These are phyloP conservation scores for Ochotona princeps DNA, from an alignment of 2,113 vertebrate species.

Conservation along the genomic window DNA sequence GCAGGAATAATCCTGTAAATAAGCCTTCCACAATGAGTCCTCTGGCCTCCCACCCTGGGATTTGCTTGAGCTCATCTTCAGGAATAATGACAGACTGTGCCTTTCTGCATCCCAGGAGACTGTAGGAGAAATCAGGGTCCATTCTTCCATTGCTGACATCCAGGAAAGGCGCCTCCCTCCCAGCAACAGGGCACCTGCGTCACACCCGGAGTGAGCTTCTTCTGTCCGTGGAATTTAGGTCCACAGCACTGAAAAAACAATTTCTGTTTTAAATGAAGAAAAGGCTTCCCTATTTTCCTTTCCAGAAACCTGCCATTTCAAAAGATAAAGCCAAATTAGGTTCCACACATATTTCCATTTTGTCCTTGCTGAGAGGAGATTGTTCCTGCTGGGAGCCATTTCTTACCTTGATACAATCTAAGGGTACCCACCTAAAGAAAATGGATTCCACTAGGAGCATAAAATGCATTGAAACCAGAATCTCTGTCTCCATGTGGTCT, in stretches of 20 bases:
- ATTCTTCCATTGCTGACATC: neutral
- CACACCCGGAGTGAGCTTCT: neutral
- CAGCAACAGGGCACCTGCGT: neutral
- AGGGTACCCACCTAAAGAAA: constrained; percentile 61
- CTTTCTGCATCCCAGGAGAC: neutral
- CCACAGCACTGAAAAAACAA: constrained; percentile 49
- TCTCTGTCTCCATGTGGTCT: constrained; percentile 1
- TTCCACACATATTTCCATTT: constrained; percentile 54
- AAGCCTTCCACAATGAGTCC: neutral
- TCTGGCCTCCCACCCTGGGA: neutral
- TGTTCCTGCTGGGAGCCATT: constrained; percentile 53
- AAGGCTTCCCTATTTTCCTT: constrained; percentile 57
- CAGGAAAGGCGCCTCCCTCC: neutral
- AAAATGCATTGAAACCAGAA: constrained; percentile 48
- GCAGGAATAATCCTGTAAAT: neutral
- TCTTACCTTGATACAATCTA: constrained; percentile 57
- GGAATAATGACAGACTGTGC: neutral
- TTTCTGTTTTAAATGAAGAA: constrained; percentile 67
- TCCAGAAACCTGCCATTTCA: constrained; percentile 58
- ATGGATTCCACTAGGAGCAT: constrained; percentile 67
- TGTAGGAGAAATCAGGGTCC: neutral
- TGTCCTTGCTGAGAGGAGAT: constrained; percentile 70
- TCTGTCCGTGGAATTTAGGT: constrained; percentile 12
- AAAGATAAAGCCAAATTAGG: constrained; percentile 71
- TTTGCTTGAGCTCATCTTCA: neutral